A percentile compares a stretch with the other conserved stretches of the same genome.
Conservation (phyloP, 2,797 vertebrate species). For the Urophycis tenuis region DNA sequence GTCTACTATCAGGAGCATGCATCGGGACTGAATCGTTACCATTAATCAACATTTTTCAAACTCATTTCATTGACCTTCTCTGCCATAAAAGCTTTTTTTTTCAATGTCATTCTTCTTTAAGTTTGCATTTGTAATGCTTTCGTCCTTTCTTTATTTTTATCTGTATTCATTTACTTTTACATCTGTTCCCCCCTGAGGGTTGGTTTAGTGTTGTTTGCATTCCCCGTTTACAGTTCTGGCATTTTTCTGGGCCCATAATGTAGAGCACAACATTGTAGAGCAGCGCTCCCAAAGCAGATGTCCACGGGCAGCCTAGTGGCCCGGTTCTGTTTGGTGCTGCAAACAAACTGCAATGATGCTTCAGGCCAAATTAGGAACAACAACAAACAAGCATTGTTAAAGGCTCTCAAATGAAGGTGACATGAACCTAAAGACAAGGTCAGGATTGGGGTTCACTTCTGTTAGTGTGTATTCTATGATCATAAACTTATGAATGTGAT, state of each 20-base stretch:
- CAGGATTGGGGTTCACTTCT: no score
- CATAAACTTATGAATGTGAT: no score
- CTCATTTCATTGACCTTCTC: no score
- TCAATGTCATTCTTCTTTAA: no score
- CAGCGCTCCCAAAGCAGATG: background rate
- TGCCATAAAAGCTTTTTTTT: no score
- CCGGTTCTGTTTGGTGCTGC: no score
- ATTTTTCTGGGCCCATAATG: background rate
- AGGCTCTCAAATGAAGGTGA: background rate
- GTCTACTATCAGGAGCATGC: background rate
- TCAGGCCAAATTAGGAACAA: background rate
- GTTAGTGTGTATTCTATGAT: background rate
- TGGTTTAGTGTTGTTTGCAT: background rate
- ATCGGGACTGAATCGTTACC: background rate
- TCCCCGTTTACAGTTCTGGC: background rate
- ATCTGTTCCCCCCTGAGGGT: background rate
- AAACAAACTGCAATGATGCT: no score
- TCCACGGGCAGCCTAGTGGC: background rate
- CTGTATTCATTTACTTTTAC: background rate
- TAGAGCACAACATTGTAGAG: background rate
- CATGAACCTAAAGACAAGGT: background rate
- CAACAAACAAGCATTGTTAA: background rate
- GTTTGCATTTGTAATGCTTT: no score
- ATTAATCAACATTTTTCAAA: no score
- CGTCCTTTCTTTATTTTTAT: background rate